Percentiles rank a stretch among this genome's conserved stretches.
Evolutionary conservation across 30 jellyfish, hydroid and myxozoan species (phyloP).

Genomic region (Hydractinia symbiolongicarpus): DNA sequence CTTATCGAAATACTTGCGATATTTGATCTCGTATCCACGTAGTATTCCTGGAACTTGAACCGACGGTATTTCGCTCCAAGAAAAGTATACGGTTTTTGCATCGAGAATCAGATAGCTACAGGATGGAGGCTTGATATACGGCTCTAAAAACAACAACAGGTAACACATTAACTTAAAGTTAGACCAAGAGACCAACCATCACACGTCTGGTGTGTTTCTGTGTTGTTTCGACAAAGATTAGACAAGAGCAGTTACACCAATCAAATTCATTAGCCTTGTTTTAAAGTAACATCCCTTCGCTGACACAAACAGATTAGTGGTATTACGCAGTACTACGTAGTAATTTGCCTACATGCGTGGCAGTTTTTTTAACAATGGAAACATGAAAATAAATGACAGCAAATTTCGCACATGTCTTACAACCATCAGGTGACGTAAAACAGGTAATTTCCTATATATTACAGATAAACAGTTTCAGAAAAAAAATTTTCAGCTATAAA

Average conservation of each 20-base stretch:
- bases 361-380: too few relatives aligned
- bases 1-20: background rate
- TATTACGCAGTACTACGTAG: too few relatives aligned
- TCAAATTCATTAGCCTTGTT: too few relatives aligned
- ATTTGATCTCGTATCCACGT: conserved; percentile 19
- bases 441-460: too few relatives aligned
- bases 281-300: too few relatives aligned
- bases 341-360: too few relatives aligned
- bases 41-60: conserved; percentile 19
- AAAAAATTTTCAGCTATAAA: too few relatives aligned
- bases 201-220: background rate
- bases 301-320: too few relatives aligned
- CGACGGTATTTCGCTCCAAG: conserved; percentile 21
- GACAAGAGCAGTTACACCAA: background rate
- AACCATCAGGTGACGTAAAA: too few relatives aligned
- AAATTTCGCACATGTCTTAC: too few relatives aligned
- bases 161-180: background rate
- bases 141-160: conserved; percentile 5
- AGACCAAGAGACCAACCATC: background rate
- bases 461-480: too few relatives aligned
- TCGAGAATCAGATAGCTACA: conserved; percentile 10
- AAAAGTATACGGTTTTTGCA: conserved; percentile 7
- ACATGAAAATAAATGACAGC: too few relatives aligned
- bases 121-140: conserved; percentile 11
- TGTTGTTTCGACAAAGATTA: background rate